These are phyloP conservation scores for Myotis pilosus DNA, from an alignment of 2,797 vertebrate species.

Conservation along the genomic window DNA sequence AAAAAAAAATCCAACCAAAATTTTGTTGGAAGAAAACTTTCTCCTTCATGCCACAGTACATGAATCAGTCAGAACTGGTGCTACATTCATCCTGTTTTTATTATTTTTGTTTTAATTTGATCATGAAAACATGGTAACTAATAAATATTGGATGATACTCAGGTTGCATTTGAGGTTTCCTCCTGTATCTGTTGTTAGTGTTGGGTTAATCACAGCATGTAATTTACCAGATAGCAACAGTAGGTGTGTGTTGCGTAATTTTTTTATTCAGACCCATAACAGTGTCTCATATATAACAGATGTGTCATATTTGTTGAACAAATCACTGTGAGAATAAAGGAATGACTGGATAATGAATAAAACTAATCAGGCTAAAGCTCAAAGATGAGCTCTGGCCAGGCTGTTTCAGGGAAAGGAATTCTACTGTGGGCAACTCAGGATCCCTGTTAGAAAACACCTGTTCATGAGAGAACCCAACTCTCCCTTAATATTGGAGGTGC, in stretches of 20 bases:
- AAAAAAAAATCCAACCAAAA: not conserved
- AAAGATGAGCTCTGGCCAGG: not conserved
- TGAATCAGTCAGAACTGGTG: not conserved
- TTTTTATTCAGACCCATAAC: conserved; percentile 26
- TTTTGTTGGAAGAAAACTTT: conserved; percentile 15
- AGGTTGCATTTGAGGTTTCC: not conserved
- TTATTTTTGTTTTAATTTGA: conserved; percentile 22
- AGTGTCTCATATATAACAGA: not conserved
- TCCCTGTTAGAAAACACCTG: not conserved
- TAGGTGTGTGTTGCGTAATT: not conserved
- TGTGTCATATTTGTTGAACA: not conserved
- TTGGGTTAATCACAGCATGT: not conserved
- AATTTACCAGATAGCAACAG: conserved; percentile 40
- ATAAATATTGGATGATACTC: not conserved
- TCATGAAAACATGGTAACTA: conserved; percentile 3
- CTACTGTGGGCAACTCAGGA: not conserved
- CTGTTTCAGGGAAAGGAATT: not conserved
- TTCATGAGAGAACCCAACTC: not conserved
- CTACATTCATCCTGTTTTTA: not conserved
- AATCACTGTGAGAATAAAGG: not conserved
- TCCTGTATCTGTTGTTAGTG: not conserved
- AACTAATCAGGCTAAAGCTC: not conserved
- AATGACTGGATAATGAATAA: not conserved
- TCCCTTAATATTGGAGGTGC: not conserved
- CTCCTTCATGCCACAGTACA: not conserved